Evolutionary conservation across 2,888 invertebrate species (phyloP).

Genomic region (Lithophane ornitopus): DNA sequence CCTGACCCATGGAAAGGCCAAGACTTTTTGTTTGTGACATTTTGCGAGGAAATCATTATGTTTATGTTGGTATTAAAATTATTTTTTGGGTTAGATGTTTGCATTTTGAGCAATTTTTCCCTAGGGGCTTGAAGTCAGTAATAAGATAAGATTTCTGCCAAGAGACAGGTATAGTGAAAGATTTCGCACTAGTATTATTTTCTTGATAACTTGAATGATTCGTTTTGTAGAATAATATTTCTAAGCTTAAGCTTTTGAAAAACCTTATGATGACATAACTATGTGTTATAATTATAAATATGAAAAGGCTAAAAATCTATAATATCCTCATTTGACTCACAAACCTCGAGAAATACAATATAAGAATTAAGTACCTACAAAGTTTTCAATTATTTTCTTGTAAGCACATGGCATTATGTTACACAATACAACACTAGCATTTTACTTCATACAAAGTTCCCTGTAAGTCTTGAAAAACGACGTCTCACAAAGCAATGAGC

Average conservation of each 20-base stretch:
- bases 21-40: slow-evolving; percentile 68
- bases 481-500: slow-evolving; percentile 12
- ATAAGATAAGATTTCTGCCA: background rate
- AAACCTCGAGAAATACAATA: background rate
- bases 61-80: slow-evolving; percentile 41
- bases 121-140: background rate
- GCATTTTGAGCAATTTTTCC: background rate
- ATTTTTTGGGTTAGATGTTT: slow-evolving; percentile 9
- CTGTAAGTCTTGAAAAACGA: background rate
- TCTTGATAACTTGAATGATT: background rate
- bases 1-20: slow-evolving; percentile 66
- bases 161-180: no score
- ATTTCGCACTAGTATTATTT: background rate
- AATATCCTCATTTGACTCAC: no score
- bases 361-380: background rate
- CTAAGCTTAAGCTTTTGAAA: background rate
- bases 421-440: background rate
- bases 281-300: background rate
- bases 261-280: background rate
- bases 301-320: background rate
- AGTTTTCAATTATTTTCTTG: background rate
- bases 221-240: background rate
- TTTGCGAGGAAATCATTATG: slow-evolving; percentile 55
- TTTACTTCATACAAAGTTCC: slow-evolving; percentile 5
- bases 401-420: background rate